These are phyloP conservation scores for Micropterix aruncella DNA, from an alignment of 2,888 invertebrate species.

Conservation along the genomic window DNA sequence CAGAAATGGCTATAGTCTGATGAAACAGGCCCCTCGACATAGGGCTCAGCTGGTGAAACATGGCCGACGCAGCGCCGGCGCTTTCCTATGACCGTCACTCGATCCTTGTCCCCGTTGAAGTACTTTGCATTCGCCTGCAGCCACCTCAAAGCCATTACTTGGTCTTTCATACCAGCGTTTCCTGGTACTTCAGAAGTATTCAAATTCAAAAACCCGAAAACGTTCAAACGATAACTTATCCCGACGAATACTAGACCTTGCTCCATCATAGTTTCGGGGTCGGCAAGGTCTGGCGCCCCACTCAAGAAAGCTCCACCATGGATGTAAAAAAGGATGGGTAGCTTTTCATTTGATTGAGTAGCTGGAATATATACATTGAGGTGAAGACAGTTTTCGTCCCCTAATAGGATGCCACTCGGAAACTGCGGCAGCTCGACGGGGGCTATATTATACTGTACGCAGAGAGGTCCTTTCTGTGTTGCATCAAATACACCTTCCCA, in stretches of 20 bases:
- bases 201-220: slow-evolving; percentile 2
- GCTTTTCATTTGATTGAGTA: too few relatives aligned
- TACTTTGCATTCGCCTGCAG: background rate
- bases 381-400: too few relatives aligned
- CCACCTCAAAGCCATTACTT: slow-evolving; percentile 2
- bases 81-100: slow-evolving; percentile 1
- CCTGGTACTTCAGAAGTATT: background rate
- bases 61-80: slow-evolving; percentile 1
- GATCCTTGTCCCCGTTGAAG: slow-evolving; percentile 1
- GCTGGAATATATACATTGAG: too few relatives aligned
- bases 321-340: background rate
- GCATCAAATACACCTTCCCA: too few relatives aligned
- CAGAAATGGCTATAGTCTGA: background rate
- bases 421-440: too few relatives aligned
- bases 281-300: background rate
- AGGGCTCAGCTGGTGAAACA: background rate
- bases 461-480: too few relatives aligned
- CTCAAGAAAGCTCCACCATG: background rate
- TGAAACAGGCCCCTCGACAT: background rate
- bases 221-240: slow-evolving; percentile 1
- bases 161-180: slow-evolving; percentile 4
- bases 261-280: background rate
- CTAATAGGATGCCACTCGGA: too few relatives aligned
- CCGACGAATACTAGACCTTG: background rate
- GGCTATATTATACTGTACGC: too few relatives aligned